Percentiles rank a stretch among this genome's conserved stretches.
Conservation (phyloP, 2,888 invertebrate genomes). For the Arrhopalites spinosus region DNA sequence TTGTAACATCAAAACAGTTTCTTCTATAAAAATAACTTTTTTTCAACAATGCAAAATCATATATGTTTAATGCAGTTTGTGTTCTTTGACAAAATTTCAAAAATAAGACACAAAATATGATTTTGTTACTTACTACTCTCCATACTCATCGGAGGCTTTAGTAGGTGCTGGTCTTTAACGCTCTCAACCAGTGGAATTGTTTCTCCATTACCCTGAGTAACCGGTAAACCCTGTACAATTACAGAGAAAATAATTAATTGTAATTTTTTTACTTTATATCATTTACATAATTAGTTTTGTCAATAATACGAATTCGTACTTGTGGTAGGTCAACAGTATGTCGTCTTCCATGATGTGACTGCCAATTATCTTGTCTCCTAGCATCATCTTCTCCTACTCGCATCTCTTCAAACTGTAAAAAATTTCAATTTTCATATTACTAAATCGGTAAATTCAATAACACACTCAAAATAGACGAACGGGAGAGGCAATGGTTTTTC, state of each 20-base stretch:
- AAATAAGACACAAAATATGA: too few relatives aligned
- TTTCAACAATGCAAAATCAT: background rate
- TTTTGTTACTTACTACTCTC: constrained; percentile 72
- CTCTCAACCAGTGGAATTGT: constrained; percentile 60
- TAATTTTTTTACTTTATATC: background rate
- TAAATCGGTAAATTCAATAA: background rate
- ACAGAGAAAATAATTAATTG: background rate
- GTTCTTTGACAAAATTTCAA: background rate
- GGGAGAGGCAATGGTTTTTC: background rate
- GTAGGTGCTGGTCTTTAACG: constrained; percentile 88
- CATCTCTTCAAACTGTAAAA: constrained; percentile 54
- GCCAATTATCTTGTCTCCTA: constrained; percentile 46
- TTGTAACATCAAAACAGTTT: background rate
- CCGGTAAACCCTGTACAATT: constrained; percentile 53
- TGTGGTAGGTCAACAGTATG: constrained; percentile 56
- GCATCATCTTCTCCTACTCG: constrained; percentile 51
- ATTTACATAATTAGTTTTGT: background rate
- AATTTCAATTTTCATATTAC: background rate
- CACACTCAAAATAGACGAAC: background rate
- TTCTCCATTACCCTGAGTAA: constrained; percentile 47
- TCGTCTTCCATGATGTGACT: constrained; percentile 55
- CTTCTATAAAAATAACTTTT: background rate
- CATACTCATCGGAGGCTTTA: constrained; percentile 91
- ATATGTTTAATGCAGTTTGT: background rate
- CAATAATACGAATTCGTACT: constrained; percentile 38